Evolutionary conservation across 2,888 invertebrate species (phyloP).

Genomic region (Lasioglossum pauxillum): DNA sequence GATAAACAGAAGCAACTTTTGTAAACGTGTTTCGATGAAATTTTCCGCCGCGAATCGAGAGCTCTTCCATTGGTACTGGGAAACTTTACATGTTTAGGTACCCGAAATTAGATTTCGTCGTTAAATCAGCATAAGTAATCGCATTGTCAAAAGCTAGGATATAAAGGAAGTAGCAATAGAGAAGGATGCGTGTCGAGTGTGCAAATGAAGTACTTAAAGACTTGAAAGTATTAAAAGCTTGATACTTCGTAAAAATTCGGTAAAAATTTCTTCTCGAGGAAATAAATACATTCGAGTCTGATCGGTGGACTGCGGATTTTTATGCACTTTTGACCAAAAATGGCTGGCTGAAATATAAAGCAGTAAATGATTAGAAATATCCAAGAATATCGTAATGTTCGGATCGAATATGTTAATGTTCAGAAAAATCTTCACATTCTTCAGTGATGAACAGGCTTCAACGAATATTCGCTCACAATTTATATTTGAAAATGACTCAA

Average conservation of each 20-base stretch:
- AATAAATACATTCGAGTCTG: too few relatives aligned
- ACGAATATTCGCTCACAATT: too few relatives aligned
- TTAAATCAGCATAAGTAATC: constrained; percentile 13
- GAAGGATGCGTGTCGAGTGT: constrained; percentile 11
- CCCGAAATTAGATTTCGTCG: constrained; percentile 36
- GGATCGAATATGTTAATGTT: too few relatives aligned
- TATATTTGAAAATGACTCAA: too few relatives aligned
- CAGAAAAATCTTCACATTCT: too few relatives aligned
- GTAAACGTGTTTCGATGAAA: constrained; percentile 3
- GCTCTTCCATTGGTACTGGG: not conserved
- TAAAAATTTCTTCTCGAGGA: not conserved
- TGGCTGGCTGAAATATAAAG: too few relatives aligned
- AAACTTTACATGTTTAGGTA: not conserved
- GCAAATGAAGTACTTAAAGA: constrained; percentile 34
- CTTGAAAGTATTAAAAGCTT: not conserved
- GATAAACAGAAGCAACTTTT: not conserved
- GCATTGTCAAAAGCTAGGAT: constrained; percentile 24
- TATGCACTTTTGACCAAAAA: too few relatives aligned
- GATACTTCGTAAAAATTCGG: not conserved
- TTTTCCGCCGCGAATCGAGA: constrained; percentile 7
- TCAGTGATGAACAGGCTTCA: too few relatives aligned
- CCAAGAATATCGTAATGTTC: too few relatives aligned
- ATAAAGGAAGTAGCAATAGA: constrained; percentile 18
- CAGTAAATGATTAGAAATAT: too few relatives aligned
- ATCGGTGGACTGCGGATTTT: too few relatives aligned